phyloP scores from a whole-genome alignment of 2,888 invertebrate genomes.

The Drosophila atripex region DNA sequence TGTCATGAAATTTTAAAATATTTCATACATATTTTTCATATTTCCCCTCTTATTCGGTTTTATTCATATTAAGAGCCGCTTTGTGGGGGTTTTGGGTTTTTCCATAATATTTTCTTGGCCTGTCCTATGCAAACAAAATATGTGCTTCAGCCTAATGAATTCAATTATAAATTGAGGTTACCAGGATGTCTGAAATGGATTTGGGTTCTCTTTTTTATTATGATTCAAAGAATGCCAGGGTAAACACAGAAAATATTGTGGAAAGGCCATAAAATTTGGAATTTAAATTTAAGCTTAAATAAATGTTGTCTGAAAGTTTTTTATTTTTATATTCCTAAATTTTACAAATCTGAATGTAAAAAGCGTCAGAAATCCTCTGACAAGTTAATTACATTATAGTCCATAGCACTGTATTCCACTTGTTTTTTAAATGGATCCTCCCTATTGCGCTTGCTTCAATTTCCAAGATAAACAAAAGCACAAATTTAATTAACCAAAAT shows the following conservation, averaged over 20 bases:
- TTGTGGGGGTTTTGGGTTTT: slow-evolving; percentile 17
- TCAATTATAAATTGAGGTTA: slow-evolving; percentile 16
- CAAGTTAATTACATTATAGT: background rate
- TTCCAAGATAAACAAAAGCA: slow-evolving; percentile 22
- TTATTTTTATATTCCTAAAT: background rate
- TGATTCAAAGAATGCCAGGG: background rate
- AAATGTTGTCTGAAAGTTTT: background rate
- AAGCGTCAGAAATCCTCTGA: background rate
- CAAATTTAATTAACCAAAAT: slow-evolving; percentile 38
- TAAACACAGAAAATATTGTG: background rate
- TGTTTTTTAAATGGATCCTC: background rate
- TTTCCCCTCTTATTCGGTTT: slow-evolving; percentile 1
- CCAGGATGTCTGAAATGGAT: background rate
- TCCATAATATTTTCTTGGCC: slow-evolving; percentile 18
- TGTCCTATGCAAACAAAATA: slow-evolving; percentile 38
- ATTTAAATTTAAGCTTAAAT: background rate
- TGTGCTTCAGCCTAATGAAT: slow-evolving; percentile 32
- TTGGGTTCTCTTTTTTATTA: background rate
- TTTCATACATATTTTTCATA: slow-evolving; percentile 25
- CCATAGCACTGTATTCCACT: too few species aligned
- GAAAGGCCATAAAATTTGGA: background rate
- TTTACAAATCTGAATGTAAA: background rate
- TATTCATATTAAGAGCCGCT: slow-evolving; percentile 20
- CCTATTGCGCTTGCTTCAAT: slow-evolving; percentile 14
- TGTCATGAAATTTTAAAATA: slow-evolving; percentile 51